A percentile compares a stretch with the other conserved stretches of the same genome.
Conservation (phyloP, 92 coral and sea anemone genomes). For the Porites lobata region DNA sequence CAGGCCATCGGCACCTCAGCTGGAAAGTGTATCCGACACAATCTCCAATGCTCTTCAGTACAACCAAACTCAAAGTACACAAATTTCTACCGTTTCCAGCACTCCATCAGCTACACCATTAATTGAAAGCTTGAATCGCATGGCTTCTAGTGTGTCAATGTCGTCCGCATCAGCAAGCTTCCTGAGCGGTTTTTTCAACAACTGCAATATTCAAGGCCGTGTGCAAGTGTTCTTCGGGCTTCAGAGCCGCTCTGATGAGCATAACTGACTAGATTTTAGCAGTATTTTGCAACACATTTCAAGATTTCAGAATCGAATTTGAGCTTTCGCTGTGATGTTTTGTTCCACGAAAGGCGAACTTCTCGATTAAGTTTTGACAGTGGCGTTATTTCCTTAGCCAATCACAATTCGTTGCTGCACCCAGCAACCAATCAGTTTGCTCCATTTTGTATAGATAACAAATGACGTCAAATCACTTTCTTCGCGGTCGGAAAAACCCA, state of each 20-base stretch:
- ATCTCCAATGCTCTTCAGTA: background rate
- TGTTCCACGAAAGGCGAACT: too few relatives aligned
- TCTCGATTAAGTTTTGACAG: background rate
- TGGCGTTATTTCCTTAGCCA: slow-evolving; percentile 36
- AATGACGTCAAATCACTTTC: background rate
- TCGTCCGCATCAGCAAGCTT: background rate
- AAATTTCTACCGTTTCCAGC: background rate
- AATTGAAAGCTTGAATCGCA: background rate
- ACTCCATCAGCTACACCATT: background rate
- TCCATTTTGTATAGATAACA: slow-evolving; percentile 20
- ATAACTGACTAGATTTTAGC: slow-evolving; percentile 2
- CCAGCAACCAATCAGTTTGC: slow-evolving; percentile 28
- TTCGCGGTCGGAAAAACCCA: background rate
- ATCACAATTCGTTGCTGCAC: slow-evolving; percentile 39
- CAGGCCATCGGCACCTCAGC: too few relatives aligned
- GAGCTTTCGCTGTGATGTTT: too few relatives aligned
- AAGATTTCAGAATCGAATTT: background rate
- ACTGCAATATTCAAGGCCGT: background rate
- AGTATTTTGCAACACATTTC: background rate
- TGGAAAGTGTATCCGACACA: too few relatives aligned
- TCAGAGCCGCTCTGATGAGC: background rate
- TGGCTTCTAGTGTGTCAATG: slow-evolving; percentile 2
- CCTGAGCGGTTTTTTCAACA: background rate
- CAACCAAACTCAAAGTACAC: background rate
- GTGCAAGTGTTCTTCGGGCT: background rate